Base-by-base conservation (phyloP, 2,113 vertebrate genomes). In the Lipophrys pholis region DNA sequence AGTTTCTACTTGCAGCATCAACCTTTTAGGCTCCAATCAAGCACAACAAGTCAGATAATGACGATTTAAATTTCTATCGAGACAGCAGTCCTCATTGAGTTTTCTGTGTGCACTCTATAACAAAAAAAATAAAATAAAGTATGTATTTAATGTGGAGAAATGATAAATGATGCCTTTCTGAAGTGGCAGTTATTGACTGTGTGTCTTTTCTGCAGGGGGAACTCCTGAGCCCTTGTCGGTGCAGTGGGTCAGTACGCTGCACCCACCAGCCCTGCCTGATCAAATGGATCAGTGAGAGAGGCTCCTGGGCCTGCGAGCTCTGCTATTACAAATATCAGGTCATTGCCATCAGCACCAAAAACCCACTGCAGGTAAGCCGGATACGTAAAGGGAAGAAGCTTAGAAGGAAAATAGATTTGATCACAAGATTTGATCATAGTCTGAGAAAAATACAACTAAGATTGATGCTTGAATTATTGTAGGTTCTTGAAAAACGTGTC, bases 321-420 rank as follows among this genome's bases (percentile, higher is more conserved):
- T 99, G 98, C 91, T 99, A 98, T 93, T 99, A 99, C 93, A 99
- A 99, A 92, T 99, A 99, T 87, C 97, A 99, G 67, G 98, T 99
- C 93, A 97, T 99, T 83, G 97, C 97, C 93, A 98, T 99, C 93
- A 99, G 97, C 96, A 99, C 98, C 91, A 99, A 98, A 94, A 99
- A 99, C 88, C 98, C 97, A 54, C 95, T 99, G 72, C 98, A 99
- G 97, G 98, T 99, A 94, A 93, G 77, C 14, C 39, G 0, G 15
- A 6, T 21, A 5, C 65, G 30, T 52, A 41, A 5, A 36, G 11
- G 30, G 17, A 38, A 5, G 0, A 11, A 5, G 35, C 55, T 59
- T 30, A 11, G 52, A 43, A 39, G 35, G 10, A 45, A 69, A 59
- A 45, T n/a, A 16, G 41, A 35, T 5, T 9, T 15, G 16, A 9